phyloP scores from a whole-genome alignment of 2,797 vertebrate species.

The Acomys russatus region DNA sequence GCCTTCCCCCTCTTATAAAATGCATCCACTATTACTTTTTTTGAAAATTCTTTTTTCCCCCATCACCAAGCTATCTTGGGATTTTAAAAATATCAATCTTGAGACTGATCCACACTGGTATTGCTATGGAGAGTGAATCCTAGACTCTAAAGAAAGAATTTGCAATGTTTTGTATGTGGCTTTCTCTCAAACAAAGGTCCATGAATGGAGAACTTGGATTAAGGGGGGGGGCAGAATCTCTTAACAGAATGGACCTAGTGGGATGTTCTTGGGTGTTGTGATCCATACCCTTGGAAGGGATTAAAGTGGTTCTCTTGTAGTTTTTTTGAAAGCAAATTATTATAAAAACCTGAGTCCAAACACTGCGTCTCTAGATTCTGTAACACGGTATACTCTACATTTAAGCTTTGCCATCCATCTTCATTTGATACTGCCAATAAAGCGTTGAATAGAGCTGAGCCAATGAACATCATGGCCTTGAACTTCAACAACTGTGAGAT shows the following conservation, averaged over 20 bases:
- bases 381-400: background rate
- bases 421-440: background rate
- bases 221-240: background rate
- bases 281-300: background rate
- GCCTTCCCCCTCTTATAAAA: constrained; percentile 57
- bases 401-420: background rate
- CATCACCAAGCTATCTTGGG: background rate
- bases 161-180: background rate
- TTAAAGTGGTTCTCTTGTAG: background rate
- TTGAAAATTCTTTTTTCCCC: constrained; percentile 33
- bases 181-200: background rate
- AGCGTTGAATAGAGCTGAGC: background rate
- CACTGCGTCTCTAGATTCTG: background rate
- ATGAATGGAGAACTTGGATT: background rate
- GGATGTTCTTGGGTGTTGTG: background rate
- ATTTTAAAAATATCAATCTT: constrained; percentile 23
- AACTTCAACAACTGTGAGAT: background rate
- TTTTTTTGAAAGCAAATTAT: background rate
- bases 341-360: background rate
- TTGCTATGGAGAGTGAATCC: constrained; percentile 15
- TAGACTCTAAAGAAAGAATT: constrained; percentile 8
- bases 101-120: background rate
- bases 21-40: constrained; percentile 39
- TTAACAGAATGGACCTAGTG: background rate
- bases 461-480: background rate